Evolutionary conservation across 2,888 invertebrate genomes (phyloP).

Genomic region (Watsonalla binaria): DNA sequence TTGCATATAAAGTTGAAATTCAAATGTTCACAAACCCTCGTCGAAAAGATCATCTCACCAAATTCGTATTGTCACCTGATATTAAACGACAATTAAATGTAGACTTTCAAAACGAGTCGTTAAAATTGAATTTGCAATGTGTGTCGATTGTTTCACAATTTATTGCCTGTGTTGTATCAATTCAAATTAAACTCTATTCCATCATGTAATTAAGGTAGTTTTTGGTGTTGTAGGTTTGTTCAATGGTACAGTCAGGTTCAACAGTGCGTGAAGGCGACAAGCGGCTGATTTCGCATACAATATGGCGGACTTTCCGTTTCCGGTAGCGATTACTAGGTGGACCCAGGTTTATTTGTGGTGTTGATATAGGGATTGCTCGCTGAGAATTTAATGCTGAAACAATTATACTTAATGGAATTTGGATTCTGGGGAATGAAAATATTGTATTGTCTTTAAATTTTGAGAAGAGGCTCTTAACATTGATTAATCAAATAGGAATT

Average conservation of each 20-base stretch:
- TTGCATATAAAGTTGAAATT: constrained; percentile 29
- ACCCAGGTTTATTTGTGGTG: constrained; percentile 35
- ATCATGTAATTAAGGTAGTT: constrained; percentile 12
- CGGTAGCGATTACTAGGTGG: constrained; percentile 62
- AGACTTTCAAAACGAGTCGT: constrained; percentile 23
- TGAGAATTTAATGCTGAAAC: neutral
- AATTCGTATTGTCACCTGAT: constrained; percentile 66
- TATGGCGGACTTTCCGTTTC: constrained; percentile 74
- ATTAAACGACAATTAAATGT: constrained; percentile 28
- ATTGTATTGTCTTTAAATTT: constrained; percentile 9
- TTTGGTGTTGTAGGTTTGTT: constrained; percentile 12
- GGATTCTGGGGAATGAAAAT: neutral
- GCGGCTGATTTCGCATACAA: constrained; percentile 67
- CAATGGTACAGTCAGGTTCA: constrained; percentile 57
- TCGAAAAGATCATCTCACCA: constrained; percentile 52
- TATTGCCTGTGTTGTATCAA: constrained; percentile 8
- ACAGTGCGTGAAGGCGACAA: constrained; percentile 72
- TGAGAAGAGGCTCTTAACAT: neutral
- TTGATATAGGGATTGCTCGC: constrained; percentile 14
- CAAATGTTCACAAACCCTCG: constrained; percentile 30
- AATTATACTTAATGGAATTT: neutral
- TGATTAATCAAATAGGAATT: too few species aligned
- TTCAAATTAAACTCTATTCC: constrained; percentile 10
- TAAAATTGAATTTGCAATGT: constrained; percentile 20
- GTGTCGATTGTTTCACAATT: constrained; percentile 17